Conservation (phyloP, 2,113 vertebrate species). For the Ictalurus furcatus region DNA sequence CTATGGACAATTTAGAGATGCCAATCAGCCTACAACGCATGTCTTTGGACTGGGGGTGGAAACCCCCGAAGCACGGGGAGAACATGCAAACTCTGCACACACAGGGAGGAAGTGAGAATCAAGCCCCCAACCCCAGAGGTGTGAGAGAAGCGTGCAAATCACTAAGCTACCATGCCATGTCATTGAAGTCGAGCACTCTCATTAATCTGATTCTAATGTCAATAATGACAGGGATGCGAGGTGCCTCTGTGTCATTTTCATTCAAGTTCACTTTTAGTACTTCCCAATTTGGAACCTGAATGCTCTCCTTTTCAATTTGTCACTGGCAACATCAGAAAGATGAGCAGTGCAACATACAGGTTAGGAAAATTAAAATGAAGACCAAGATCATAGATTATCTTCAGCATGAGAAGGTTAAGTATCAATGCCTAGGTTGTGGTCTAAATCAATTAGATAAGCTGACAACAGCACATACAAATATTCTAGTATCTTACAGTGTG, state of each 20-base stretch:
- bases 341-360: neutral
- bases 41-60: too few relatives aligned
- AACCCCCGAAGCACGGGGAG: too few relatives aligned
- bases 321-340: neutral
- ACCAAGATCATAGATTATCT: neutral
- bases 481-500: neutral
- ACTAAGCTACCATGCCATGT: neutral
- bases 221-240: neutral
- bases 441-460: neutral
- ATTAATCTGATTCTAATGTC: neutral
- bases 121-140: too few relatives aligned
- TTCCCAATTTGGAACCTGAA: too few relatives aligned
- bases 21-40: too few relatives aligned
- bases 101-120: too few relatives aligned
- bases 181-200: neutral
- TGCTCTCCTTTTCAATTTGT: neutral
- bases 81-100: too few relatives aligned
- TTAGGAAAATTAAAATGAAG: neutral
- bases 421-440: neutral
- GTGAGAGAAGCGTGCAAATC: too few relatives aligned
- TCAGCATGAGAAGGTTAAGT: too few relatives aligned
- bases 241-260: neutral
- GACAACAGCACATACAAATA: neutral
- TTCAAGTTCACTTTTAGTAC: neutral
- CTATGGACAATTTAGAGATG: too few relatives aligned